A percentile compares a stretch with the other conserved stretches of the same genome.
These are phyloP conservation scores for Thyatira batis DNA, from an alignment of 2,888 invertebrate genomes.

Conservation along the genomic window DNA sequence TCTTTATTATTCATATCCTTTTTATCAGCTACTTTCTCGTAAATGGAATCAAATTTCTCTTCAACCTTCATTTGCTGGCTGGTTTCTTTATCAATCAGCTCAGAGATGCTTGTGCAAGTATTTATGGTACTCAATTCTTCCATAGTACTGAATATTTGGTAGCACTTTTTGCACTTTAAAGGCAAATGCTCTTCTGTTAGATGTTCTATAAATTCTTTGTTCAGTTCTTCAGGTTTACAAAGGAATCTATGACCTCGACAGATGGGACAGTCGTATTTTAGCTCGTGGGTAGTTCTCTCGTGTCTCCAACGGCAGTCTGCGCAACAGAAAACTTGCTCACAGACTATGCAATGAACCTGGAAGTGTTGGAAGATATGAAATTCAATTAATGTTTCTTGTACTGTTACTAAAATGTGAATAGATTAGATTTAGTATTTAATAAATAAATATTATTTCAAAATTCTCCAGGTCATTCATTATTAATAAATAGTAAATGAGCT, in stretches of 20 bases:
- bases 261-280: constrained; percentile 69
- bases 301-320: constrained; percentile 68
- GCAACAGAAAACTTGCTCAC: constrained; percentile 71
- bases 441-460: too few species aligned
- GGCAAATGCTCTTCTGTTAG: constrained; percentile 62
- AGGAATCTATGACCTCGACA: constrained; percentile 64
- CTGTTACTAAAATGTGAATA: too few species aligned
- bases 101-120: constrained; percentile 67
- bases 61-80: constrained; percentile 42
- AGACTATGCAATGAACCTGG: constrained; percentile 71
- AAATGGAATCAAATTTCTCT: constrained; percentile 65
- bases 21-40: constrained; percentile 47
- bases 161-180: constrained; percentile 66
- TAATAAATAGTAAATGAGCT: too few species aligned
- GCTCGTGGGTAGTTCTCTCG: constrained; percentile 58
- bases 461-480: too few species aligned
- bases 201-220: constrained; percentile 58
- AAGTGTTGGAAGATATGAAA: constrained; percentile 19
- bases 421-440: too few species aligned
- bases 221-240: constrained; percentile 55
- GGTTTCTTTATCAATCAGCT: constrained; percentile 43
- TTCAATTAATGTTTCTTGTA: too few species aligned
- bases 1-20: constrained; percentile 24
- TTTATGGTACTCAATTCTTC: constrained; percentile 62
- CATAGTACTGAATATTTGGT: constrained; percentile 60